Conservation (phyloP, 2,888 invertebrate species). For the Drosophila longiperda region DNA sequence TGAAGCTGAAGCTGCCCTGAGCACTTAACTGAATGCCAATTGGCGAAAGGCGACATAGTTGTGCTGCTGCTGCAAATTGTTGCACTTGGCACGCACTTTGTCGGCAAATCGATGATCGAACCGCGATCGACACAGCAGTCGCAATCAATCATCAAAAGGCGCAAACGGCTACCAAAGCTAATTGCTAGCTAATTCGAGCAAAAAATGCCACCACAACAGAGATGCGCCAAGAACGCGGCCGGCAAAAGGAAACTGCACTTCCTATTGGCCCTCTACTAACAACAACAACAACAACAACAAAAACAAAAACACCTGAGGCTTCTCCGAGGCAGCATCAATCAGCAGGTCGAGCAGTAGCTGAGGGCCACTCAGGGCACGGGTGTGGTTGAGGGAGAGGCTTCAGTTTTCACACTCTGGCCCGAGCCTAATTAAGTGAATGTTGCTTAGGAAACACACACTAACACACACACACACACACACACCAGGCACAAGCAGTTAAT, state of each 20-base stretch:
- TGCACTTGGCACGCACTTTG: constrained; percentile 48
- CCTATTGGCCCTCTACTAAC: constrained; percentile 39
- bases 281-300: background rate
- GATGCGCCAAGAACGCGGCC: constrained; percentile 41
- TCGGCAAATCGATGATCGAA: constrained; percentile 63
- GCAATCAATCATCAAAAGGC: constrained; percentile 64
- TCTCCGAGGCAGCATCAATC: constrained; percentile 42
- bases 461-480: background rate
- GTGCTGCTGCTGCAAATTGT: constrained; percentile 30
- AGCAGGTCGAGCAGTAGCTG: constrained; percentile 9
- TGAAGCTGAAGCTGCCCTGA: constrained; percentile 9
- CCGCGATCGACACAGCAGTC: constrained; percentile 20
- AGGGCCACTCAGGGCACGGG: constrained; percentile 14
- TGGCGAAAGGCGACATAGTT: constrained; percentile 57
- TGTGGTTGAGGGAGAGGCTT: constrained; percentile 41
- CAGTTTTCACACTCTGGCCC: constrained; percentile 65
- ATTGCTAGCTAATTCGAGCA: constrained; percentile 66
- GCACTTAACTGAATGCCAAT: constrained; percentile 58
- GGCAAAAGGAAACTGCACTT: constrained; percentile 70
- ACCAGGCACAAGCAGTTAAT: constrained; percentile 47
- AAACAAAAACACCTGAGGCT: constrained; percentile 44
- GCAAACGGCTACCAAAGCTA: constrained; percentile 44
- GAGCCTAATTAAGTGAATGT: constrained; percentile 59
- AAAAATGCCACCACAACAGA: constrained; percentile 52
- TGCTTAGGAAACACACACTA: constrained; percentile 8